phyloP scores from a whole-genome alignment of 2,888 invertebrate genomes.

The Melinaea menophilus region DNA sequence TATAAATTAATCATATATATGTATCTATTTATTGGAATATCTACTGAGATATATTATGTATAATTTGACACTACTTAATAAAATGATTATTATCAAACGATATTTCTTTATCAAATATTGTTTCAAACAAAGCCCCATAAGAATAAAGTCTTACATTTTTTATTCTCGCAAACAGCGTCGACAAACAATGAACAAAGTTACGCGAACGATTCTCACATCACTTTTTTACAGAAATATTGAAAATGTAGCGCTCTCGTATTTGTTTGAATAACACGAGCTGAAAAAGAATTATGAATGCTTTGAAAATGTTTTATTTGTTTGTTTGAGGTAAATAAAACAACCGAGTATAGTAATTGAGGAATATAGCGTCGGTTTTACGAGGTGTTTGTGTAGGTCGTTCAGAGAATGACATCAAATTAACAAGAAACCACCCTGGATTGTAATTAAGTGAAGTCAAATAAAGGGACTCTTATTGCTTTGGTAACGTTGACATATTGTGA shows the following conservation, averaged over 20 bases:
- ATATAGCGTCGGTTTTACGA: background rate
- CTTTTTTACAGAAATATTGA: constrained; percentile 26
- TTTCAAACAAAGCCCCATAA: constrained; percentile 47
- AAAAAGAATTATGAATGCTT: constrained; percentile 9
- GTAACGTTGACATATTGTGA: too few relatives aligned
- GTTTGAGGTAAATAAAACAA: too few relatives aligned
- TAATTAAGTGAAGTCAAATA: too few relatives aligned
- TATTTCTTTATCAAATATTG: constrained; percentile 57
- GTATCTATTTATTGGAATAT: too few relatives aligned
- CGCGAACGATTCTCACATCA: constrained; percentile 30
- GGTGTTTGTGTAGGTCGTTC: constrained; percentile 3
- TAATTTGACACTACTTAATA: too few relatives aligned
- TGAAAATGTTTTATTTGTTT: constrained; percentile 5
- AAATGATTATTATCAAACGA: constrained; percentile 16
- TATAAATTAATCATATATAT: too few relatives aligned
- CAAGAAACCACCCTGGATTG: too few relatives aligned
- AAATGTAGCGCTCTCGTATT: constrained; percentile 10
- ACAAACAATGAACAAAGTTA: constrained; percentile 45
- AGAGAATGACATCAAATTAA: background rate
- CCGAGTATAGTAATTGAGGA: too few relatives aligned
- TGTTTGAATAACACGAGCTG: background rate
- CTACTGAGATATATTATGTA: too few relatives aligned
- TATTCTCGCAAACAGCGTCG: constrained; percentile 48
- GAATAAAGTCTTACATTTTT: constrained; percentile 52
- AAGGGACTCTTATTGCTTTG: too few relatives aligned